Conservation (phyloP, 2,888 invertebrate genomes). For the Drosophila fungiperda region DNA sequence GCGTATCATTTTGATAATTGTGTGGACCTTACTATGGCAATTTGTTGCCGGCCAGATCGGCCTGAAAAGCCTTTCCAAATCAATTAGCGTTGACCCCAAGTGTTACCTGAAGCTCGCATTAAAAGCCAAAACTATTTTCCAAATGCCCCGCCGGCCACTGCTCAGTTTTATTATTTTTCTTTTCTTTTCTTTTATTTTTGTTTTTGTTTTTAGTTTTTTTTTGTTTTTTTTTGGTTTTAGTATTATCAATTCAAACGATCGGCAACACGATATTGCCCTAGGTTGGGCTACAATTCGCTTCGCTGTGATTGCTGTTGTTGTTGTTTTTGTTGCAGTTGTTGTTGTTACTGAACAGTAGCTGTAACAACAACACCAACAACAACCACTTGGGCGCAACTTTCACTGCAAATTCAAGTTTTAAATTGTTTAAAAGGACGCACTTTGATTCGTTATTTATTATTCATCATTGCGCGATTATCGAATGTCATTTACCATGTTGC, state of each 20-base stretch:
- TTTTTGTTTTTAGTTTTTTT: conserved; percentile 27
- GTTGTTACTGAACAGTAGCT: conserved; percentile 29
- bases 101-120: conserved; percentile 58
- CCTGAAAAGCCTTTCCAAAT: conserved; percentile 73
- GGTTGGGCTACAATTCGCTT: conserved; percentile 68
- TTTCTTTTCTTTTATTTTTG: conserved; percentile 26
- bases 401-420: conserved; percentile 62
- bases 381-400: conserved; percentile 63
- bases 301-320: conserved; percentile 30
- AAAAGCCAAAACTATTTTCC: conserved; percentile 55
- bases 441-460: conserved; percentile 50
- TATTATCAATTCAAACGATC: conserved; percentile 67
- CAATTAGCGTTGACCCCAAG: conserved; percentile 71
- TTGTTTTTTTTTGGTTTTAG: conserved; percentile 24
- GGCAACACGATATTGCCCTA: conserved; percentile 80
- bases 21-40: conserved; percentile 37
- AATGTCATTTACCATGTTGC: conserved; percentile 46
- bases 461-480: conserved; percentile 6
- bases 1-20: conserved; percentile 61
- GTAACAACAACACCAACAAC: conserved; percentile 33
- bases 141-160: conserved; percentile 46
- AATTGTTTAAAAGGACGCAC: conserved; percentile 66
- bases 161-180: conserved; percentile 34
- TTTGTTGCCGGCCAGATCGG: conserved; percentile 50
- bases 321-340: conserved; percentile 9